Evolutionary conservation across 2,113 vertebrate species (phyloP), one percentile per base, ranked within the genome.

Genomic region (Rhabdomys dilectus): DNA sequence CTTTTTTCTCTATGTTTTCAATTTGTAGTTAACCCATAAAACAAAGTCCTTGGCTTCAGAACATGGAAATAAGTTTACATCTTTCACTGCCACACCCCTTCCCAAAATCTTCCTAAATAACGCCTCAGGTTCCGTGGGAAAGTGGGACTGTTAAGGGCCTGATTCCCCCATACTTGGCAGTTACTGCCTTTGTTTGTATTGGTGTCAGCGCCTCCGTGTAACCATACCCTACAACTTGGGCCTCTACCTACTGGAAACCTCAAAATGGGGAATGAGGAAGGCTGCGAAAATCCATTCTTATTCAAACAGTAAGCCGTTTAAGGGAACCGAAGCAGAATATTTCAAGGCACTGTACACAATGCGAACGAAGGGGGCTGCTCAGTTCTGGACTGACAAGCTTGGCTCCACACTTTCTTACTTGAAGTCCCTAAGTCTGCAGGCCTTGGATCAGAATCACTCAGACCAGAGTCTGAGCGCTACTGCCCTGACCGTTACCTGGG

Each of bases 401-500:
- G 94, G 88, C 78, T 93, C 77, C 36, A 58, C 84, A 84, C 89
- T 21, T 77, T 70, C 73, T 68, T 89, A 89, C 22, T 19, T 17
- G 45, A 91, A 84, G 95, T 90, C 78, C 91, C 48, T 66, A 96
- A 62, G 77, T 53, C 90, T 16, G 76, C 7, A 76, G 84, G 29
- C 94, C 84, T 78, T 84, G 89, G 77, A 68, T 56, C 66, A 64
- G 93, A 95, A 96, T 82, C 81, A 62, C 75, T 93, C 78, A 62
- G 66, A 82, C 77, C 53, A 12, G 51, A 89, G 51, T 3, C 97
- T 82, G 87, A 75, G 91, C 82, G 95, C 95, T 80, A 85, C 48
- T 82, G 95, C 77, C 93, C 66, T 15, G 90, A 56, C 90, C 58
- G 70, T 98, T 98, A 98, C 98, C 97, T 97, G 97, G 95, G 96